Evolutionary conservation across 2,113 vertebrate species (phyloP).

Genomic region (Dipodomys merriami): DNA sequence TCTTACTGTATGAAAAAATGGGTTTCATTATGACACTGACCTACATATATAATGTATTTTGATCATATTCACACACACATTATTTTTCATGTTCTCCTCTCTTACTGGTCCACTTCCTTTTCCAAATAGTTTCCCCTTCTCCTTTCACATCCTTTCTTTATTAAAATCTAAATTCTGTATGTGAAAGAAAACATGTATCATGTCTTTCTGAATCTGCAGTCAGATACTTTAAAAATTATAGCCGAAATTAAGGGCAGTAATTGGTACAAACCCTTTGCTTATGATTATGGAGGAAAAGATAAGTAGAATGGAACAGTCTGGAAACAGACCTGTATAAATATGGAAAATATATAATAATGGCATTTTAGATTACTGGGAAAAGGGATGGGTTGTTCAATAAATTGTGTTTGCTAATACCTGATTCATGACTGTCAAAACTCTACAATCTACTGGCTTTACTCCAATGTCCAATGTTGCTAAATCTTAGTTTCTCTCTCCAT

Average conservation of each 20-base stretch:
- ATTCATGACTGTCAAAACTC: background rate
- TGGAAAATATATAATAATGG: background rate
- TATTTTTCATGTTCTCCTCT: too few species aligned
- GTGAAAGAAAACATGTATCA: too few species aligned
- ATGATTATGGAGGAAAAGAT: background rate
- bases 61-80: too few species aligned
- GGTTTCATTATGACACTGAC: too few species aligned
- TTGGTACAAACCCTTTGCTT: background rate
- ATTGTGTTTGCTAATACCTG: background rate
- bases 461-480: background rate
- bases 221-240: background rate
- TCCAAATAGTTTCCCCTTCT: too few species aligned
- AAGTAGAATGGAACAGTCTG: background rate
- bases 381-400: background rate
- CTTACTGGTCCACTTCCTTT: too few species aligned
- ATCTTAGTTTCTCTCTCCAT: background rate
- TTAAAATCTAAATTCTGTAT: too few species aligned
- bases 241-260: background rate
- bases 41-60: too few species aligned
- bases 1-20: too few species aligned
- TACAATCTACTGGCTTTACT: background rate
- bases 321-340: conserved; percentile 9
- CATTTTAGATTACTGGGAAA: background rate
- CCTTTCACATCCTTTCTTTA: too few species aligned
- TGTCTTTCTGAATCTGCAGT: background rate